These are phyloP conservation scores for Synergus laeviventris DNA, from an alignment of 2,888 invertebrate genomes.

Conservation along the genomic window DNA sequence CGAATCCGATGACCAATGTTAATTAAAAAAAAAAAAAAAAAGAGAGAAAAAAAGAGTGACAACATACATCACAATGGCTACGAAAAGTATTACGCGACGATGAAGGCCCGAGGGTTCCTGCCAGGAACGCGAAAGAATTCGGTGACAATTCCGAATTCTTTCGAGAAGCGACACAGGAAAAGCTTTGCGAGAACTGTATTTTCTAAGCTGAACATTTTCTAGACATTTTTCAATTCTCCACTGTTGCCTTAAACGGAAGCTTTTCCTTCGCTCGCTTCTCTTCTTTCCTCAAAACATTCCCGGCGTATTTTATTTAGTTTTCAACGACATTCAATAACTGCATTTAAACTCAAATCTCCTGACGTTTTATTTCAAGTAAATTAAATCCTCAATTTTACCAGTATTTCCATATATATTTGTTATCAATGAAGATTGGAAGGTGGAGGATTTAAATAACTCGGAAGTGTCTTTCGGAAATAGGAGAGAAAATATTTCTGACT, in stretches of 20 bases:
- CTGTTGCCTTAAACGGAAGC: slow-evolving; percentile 34
- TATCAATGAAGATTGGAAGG: slow-evolving; percentile 2
- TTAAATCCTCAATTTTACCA: background rate
- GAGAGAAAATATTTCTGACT: background rate
- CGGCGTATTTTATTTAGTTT: slow-evolving; percentile 33
- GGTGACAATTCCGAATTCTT: slow-evolving; percentile 24
- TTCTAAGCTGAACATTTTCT: slow-evolving; percentile 15
- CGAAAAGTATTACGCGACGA: slow-evolving; percentile 50
- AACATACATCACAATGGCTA: slow-evolving; percentile 49
- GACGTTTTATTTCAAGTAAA: background rate
- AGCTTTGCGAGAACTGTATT: slow-evolving; percentile 35
- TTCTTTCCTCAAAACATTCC: slow-evolving; percentile 38
- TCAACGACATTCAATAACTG: slow-evolving; percentile 12
- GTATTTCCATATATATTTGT: slow-evolving; percentile 4
- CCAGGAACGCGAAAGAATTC: slow-evolving; percentile 44
- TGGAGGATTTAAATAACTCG: background rate
- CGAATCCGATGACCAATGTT: slow-evolving; percentile 16
- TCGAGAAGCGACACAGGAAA: slow-evolving; percentile 23
- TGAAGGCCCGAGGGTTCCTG: slow-evolving; percentile 41
- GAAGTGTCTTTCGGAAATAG: background rate
- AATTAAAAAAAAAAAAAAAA: slow-evolving; percentile 46
- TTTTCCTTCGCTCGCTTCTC: slow-evolving; percentile 34
- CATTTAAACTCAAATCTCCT: slow-evolving; percentile 10
- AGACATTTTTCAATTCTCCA: slow-evolving; percentile 27
- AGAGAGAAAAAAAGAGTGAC: slow-evolving; percentile 41